phyloP scores from a whole-genome alignment of 2,113 vertebrate species.

The Chaetura pelagica region DNA sequence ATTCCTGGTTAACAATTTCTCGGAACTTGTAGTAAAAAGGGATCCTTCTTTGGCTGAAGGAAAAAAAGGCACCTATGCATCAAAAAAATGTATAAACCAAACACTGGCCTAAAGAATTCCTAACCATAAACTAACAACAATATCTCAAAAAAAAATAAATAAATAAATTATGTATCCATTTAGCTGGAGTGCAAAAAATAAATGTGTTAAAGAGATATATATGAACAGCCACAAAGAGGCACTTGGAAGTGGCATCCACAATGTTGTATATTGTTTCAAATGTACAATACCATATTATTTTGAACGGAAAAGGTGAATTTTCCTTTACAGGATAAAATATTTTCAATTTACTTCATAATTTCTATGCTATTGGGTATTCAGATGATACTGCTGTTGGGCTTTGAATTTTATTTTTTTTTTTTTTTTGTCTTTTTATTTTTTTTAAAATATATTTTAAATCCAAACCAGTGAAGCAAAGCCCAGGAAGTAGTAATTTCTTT shows the following conservation, averaged over 20 bases:
- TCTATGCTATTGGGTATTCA: constrained; percentile 1
- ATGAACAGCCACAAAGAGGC: constrained; percentile 37
- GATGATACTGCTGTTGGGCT: background rate
- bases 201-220: background rate
- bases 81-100: background rate
- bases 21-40: background rate
- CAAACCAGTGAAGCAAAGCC: constrained; percentile 28
- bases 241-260: constrained; percentile 36
- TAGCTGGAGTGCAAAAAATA: constrained; percentile 36
- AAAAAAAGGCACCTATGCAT: background rate
- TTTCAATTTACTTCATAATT: constrained; percentile 50
- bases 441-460: background rate
- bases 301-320: background rate
- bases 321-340: constrained; percentile 21
- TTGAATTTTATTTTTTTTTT: background rate
- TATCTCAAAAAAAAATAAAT: background rate
- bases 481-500: constrained; percentile 55
- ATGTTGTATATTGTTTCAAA: background rate
- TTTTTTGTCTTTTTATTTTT: background rate
- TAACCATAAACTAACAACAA: background rate
- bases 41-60: background rate
- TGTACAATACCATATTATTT: constrained; percentile 37
- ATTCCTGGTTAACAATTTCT: background rate
- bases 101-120: background rate
- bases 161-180: background rate